Conservation (phyloP, 2,113 vertebrate species). For the Perca fluviatilis region DNA sequence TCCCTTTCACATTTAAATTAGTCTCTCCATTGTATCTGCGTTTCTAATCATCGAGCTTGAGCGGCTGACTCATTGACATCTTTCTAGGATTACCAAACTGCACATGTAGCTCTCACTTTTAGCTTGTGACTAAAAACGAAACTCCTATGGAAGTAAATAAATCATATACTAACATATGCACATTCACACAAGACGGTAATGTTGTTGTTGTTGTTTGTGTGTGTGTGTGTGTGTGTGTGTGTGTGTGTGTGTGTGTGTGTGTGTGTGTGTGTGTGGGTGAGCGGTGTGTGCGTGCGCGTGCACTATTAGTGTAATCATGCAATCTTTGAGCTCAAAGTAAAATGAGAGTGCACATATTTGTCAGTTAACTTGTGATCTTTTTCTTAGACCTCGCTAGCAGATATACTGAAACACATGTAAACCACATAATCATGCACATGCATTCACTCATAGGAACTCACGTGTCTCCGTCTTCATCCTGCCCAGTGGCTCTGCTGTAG, state of each 20-base stretch:
- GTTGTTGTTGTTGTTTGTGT: not conserved
- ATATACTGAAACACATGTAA: not conserved
- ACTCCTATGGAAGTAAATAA: slow-evolving; percentile 30
- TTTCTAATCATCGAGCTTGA: slow-evolving; percentile 15
- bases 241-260: not conserved
- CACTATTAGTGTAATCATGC: not conserved
- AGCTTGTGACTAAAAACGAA: slow-evolving; percentile 38
- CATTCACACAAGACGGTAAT: slow-evolving; percentile 1
- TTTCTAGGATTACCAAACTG: slow-evolving; percentile 30
- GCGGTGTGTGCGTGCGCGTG: not conserved
- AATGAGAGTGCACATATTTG: not conserved
- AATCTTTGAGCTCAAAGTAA: not conserved
- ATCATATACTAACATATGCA: not conserved
- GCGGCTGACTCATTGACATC: slow-evolving; percentile 53
- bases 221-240: not conserved
- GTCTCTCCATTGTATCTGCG: slow-evolving; percentile 14
- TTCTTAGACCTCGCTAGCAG: not conserved
- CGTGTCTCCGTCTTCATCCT: slow-evolving; percentile 93
- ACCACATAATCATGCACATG: not conserved
- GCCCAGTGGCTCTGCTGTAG: slow-evolving; percentile 83
- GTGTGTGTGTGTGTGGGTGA: slow-evolving; percentile 9
- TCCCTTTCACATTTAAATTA: slow-evolving; percentile 7
- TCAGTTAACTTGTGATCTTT: not conserved
- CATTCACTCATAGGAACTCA: slow-evolving; percentile 47
- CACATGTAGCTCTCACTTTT: slow-evolving; percentile 30